Percentiles rank a stretch among this genome's conserved stretches.
Evolutionary conservation across 1,140 invertebrate species (phyloP).

Genomic region (Drosophila equinoxialis): DNA sequence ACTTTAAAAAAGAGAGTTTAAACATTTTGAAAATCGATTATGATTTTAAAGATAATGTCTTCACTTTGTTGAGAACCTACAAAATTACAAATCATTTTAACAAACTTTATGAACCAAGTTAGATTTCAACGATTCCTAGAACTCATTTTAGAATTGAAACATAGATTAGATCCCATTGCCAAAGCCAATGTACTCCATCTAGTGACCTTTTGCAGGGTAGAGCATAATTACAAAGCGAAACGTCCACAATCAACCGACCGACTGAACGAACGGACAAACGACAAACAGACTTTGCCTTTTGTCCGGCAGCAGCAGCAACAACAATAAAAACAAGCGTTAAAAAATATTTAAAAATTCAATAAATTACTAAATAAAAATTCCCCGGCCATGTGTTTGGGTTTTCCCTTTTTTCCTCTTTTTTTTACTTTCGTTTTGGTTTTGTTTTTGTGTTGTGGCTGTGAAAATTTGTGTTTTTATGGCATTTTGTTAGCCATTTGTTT

Average conservation of each 20-base stretch:
- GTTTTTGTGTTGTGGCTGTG: conserved; percentile 24
- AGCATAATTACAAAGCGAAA: conserved; percentile 27
- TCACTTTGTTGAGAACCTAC: too few relatives aligned
- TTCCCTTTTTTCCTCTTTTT: background rate
- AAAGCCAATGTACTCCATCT: background rate
- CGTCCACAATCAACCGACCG: conserved; percentile 7
- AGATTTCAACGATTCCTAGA: too few relatives aligned
- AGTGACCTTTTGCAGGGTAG: background rate
- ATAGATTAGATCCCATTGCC: background rate
- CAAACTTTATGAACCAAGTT: too few relatives aligned
- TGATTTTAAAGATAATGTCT: too few relatives aligned
- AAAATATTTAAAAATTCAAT: conserved; percentile 50
- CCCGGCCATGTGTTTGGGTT: conserved; percentile 30
- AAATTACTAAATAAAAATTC: conserved; percentile 46
- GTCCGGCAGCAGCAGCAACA: background rate
- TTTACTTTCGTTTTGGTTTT: conserved; percentile 21
- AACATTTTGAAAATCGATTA: too few relatives aligned
- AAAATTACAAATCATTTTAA: too few relatives aligned
- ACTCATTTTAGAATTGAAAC: too few relatives aligned
- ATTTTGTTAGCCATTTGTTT: conserved; percentile 31
- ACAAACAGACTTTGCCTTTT: conserved; percentile 23
- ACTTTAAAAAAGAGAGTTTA: too few relatives aligned
- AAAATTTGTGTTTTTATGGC: conserved; percentile 19
- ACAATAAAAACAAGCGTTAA: conserved; percentile 27
- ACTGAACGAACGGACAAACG: conserved; percentile 3